phyloP scores from a whole-genome alignment of 2,113 vertebrate genomes.

The Fregetta grallaria region DNA sequence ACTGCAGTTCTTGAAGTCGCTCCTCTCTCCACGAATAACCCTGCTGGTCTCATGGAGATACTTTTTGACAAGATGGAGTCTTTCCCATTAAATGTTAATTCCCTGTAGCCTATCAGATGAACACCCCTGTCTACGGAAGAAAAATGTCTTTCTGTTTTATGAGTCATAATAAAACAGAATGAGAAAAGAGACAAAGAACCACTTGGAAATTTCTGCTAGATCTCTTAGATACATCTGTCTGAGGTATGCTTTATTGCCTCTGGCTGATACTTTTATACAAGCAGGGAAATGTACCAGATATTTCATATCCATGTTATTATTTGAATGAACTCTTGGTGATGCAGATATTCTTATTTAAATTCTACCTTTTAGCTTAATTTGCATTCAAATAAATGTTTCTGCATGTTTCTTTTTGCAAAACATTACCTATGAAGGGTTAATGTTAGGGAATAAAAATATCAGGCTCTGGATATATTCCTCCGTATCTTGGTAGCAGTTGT shows the following conservation, averaged over 20 bases:
- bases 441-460: neutral
- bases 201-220: neutral
- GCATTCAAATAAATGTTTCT: neutral
- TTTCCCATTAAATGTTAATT: neutral
- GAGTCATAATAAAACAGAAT: neutral
- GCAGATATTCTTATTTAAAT: neutral
- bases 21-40: neutral
- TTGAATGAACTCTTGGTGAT: neutral
- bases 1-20: neutral
- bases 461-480: neutral
- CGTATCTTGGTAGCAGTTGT: neutral
- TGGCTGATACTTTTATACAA: neutral
- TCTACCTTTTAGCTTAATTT: neutral
- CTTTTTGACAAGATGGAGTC: neutral
- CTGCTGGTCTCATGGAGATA: neutral
- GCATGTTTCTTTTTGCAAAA: neutral
- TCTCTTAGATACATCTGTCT: neutral
- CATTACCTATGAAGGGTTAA: neutral
- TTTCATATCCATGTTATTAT: neutral
- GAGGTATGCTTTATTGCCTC: neutral
- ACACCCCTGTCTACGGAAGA: neutral
- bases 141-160: neutral
- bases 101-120: neutral
- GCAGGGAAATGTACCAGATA: neutral
- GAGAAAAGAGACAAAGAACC: neutral